Conservation (phyloP, 2,888 invertebrate genomes). For the Callyntrura sp. region DNA sequence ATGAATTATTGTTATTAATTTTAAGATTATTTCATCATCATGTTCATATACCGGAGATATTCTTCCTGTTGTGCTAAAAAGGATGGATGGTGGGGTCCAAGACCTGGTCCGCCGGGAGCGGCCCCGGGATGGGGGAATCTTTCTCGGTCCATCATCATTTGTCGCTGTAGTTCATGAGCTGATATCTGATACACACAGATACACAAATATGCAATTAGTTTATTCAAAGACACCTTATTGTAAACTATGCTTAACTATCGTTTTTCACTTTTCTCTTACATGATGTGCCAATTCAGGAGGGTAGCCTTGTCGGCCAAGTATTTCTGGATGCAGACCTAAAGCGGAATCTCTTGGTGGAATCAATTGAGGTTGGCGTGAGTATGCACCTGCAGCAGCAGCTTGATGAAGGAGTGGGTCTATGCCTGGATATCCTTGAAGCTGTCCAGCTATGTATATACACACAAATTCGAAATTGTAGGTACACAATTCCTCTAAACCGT, state of each 20-base stretch:
- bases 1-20: slow-evolving; percentile 20
- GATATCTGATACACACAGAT: slow-evolving; percentile 85
- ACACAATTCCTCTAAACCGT: too few species aligned
- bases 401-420: slow-evolving; percentile 85
- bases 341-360: slow-evolving; percentile 88
- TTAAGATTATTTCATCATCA: slow-evolving; percentile 83
- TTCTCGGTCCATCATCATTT: slow-evolving; percentile 93
- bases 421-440: slow-evolving; percentile 83
- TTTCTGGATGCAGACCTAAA: slow-evolving; percentile 89
- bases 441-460: slow-evolving; percentile 82
- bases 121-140: slow-evolving; percentile 86
- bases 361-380: slow-evolving; percentile 88
- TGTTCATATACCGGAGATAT: slow-evolving; percentile 87
- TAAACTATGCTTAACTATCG: too few species aligned
- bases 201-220: slow-evolving; percentile 3
- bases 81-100: slow-evolving; percentile 86
- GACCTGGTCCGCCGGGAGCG: slow-evolving; percentile 81
- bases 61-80: slow-evolving; percentile 89
- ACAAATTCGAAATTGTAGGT: neutral
- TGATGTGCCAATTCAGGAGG: slow-evolving; percentile 93
- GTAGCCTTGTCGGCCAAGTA: slow-evolving; percentile 91
- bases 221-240: too few species aligned
- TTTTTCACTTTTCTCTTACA: slow-evolving; percentile 86
- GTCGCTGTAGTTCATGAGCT: slow-evolving; percentile 94
- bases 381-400: slow-evolving; percentile 86